Conservation (phyloP, 2,888 invertebrate species). For the Acanthoscelides obtectus region DNA sequence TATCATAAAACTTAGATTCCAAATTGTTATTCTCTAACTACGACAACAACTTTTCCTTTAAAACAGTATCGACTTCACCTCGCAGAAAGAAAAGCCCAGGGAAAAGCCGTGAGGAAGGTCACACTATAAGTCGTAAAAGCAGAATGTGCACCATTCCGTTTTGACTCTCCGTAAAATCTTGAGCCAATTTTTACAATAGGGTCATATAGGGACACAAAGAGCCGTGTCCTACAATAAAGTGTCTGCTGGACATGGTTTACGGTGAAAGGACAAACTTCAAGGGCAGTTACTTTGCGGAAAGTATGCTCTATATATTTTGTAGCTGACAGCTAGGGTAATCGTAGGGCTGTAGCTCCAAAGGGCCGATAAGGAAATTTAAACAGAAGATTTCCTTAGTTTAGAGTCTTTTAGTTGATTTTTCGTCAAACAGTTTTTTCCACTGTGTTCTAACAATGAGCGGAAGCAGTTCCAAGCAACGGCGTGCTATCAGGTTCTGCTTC, state of each 20-base stretch:
- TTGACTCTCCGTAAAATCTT: background rate
- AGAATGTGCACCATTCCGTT: background rate
- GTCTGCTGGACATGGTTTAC: background rate
- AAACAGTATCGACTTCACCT: background rate
- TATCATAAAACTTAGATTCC: too few relatives aligned
- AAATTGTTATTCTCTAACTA: background rate
- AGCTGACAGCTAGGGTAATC: background rate
- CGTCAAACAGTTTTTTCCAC: too few relatives aligned
- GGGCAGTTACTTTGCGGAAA: background rate
- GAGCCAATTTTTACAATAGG: background rate
- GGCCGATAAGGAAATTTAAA: too few relatives aligned
- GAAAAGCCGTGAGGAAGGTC: background rate
- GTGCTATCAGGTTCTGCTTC: too few relatives aligned
- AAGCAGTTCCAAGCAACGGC: too few relatives aligned
- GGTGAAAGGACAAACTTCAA: background rate
- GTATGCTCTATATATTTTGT: background rate
- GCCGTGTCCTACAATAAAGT: background rate
- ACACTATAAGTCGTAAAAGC: background rate
- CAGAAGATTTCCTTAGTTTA: too few relatives aligned
- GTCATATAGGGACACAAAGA: background rate
- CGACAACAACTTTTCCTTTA: background rate
- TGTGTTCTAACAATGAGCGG: too few relatives aligned
- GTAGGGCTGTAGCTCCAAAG: too few relatives aligned
- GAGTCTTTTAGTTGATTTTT: too few relatives aligned
- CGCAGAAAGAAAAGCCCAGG: background rate